Evolutionary conservation across 2,113 vertebrate species (phyloP), one percentile per base, ranked within the genome.

Genomic region (Pseudorhombus dupliciocellatus): DNA sequence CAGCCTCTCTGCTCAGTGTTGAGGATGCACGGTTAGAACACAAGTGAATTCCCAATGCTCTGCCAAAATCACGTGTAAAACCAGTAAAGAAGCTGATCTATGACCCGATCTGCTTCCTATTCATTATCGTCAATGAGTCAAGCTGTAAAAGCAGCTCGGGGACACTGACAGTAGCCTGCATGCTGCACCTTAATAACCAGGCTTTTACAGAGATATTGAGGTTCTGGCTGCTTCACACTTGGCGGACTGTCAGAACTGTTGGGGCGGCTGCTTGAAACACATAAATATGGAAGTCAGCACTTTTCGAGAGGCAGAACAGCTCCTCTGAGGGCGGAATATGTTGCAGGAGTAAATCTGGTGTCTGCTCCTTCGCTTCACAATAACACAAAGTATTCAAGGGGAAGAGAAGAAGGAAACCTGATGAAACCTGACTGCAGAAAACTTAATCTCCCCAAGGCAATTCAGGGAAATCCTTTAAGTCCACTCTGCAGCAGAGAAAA

Each of bases 331-430:
- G 59, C 79, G 73, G 62, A 77, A 68, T 75, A 60, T 52, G 64
- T 71, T 66, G 67, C 73, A 81, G 67, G 34, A 66, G 78, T 90
- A 83, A 83, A 88, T 89, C 75, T 78, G 24, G 26, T 62, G 34
- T 80, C 81, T 89, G 88, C 66, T 84, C n/a, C 85, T 88, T 88
- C 77, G 66, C 79, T 84, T 84, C 67, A 46, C 55, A 60, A 78
- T 34, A 81, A 74, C 51, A 68, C 30, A 70, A 63, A 63, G 31
- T 22, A 55, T 64, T 79, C 64, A 16, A 24, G 48, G 52, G 60
- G 69, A 37, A 67, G 52, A 72, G 54, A 66, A 73, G 61, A 65
- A 22, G n/a, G 58, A 70, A 50, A 50, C 46, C 46, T 50, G 46
- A 26, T 18, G 20, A 67, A 62, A 72, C 51, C 69, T 66, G 56